A percentile compares a stretch with the other conserved stretches of the same genome.
phyloP scores from a whole-genome alignment of 2,113 vertebrate species.

The Phrynocephalus versicolor region DNA sequence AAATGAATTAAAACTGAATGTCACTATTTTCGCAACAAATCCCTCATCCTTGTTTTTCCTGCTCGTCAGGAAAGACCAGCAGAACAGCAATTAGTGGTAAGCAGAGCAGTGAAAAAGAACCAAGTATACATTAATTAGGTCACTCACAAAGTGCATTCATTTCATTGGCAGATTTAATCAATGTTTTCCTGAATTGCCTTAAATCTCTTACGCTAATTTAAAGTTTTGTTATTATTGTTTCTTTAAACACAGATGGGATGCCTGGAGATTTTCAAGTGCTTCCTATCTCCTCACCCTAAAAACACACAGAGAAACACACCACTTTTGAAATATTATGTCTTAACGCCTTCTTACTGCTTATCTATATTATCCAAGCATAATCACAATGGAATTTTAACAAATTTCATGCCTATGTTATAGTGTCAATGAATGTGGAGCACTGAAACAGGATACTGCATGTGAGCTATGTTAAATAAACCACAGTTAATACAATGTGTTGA shows the following conservation, averaged over 20 bases:
- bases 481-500: background rate
- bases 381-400: conserved; percentile 60
- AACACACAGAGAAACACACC: conserved; percentile 11
- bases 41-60: conserved; percentile 74
- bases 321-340: conserved; percentile 63
- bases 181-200: conserved; percentile 77
- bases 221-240: conserved; percentile 73
- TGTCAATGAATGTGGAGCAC: conserved; percentile 52
- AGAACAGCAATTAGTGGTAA: conserved; percentile 75
- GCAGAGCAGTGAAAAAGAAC: conserved; percentile 74
- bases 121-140: conserved; percentile 77
- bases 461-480: background rate
- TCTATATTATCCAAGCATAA: conserved; percentile 54
- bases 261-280: conserved; percentile 70
- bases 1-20: conserved; percentile 76
- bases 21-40: conserved; percentile 75
- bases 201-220: conserved; percentile 71
- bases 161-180: conserved; percentile 76
- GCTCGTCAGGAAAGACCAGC: conserved; percentile 73
- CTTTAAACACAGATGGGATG: conserved; percentile 73
- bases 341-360: conserved; percentile 33
- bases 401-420: conserved; percentile 56
- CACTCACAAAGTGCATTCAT: conserved; percentile 72
- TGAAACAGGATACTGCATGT: conserved; percentile 53
- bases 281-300: conserved; percentile 16